Base-by-base conservation (phyloP, 2,888 invertebrate genomes). In the Drosophila neonasuta region DNA sequence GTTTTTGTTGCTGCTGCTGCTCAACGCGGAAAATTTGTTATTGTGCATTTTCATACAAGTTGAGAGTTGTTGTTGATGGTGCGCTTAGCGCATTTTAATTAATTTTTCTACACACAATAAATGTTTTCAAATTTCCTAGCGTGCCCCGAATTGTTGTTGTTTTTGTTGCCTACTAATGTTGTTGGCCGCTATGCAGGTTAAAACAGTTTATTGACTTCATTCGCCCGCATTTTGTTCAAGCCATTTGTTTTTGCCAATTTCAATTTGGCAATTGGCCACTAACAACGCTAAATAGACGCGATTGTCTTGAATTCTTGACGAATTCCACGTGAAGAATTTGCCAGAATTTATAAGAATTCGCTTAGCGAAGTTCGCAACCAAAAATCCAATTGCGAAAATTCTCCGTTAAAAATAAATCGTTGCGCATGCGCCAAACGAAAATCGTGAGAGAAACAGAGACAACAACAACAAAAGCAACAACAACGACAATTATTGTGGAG, bases 181-280 rank as follows among this genome's bases (percentile, higher is more conserved):
- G 59, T 63, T 60, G 50, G 57, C 48, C 51, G 67, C 57, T 74
- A 83, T 80, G 81, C 86, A 74, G 86, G 88, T 77, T 86, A 86
- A 82, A 78, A 74, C 73, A 79, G 86, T 86, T 86, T 86, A 79
- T 86, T 87, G 86, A 87, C 86, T 80, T 74, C 60, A 56, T 15
- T 45, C 34, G 67, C 70, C 61, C 66, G 77, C 71, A 68, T 72
- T 69, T 72, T 36, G 51, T 50, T 46, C 3, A 5, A 32, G 54
- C 52, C 57, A 32, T 61, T 65, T 49, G 59, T 48, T 51, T 49
- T 63, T 68, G 57, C 42, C 68, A 56, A 65, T 41, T 56, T 39
- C n/a, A 30, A 41, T 17, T 50, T 58, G 41, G 55, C 55, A 55
- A 55, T 42, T 58, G 57, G 39, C 57, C 44, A 54, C 54, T 9